Conservation (phyloP, 2,888 invertebrate genomes). For the Fragum sueziense region DNA sequence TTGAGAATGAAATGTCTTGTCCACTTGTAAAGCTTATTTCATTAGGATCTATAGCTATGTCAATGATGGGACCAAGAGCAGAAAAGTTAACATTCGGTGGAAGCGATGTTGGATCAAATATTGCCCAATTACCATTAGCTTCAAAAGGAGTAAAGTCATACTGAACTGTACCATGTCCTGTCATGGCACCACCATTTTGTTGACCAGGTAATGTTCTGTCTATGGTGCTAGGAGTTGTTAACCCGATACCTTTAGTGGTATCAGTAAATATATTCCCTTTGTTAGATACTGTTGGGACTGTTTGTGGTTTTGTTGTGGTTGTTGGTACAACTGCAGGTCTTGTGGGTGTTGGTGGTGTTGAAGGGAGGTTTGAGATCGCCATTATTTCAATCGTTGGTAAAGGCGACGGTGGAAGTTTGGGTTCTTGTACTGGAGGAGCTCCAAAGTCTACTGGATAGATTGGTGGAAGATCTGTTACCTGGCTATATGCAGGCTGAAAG, state of each 20-base stretch:
- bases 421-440: neutral
- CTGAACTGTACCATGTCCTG: slow-evolving; percentile 1
- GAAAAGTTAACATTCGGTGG: slow-evolving; percentile 46
- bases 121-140: slow-evolving; percentile 57
- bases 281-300: neutral
- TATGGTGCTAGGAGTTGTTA: too few species aligned
- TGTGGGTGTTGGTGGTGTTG: neutral
- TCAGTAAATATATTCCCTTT: too few species aligned
- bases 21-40: slow-evolving; percentile 45
- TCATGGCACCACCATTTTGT: neutral
- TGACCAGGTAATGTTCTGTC: neutral
- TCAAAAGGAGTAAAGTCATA: slow-evolving; percentile 47
- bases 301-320: neutral
- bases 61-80: slow-evolving; percentile 52
- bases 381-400: slow-evolving; percentile 14
- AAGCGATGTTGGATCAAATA: slow-evolving; percentile 54
- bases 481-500: neutral
- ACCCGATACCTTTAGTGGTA: too few species aligned
- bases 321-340: neutral
- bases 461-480: slow-evolving; percentile 6
- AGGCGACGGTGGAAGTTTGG: neutral
- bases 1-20: slow-evolving; percentile 37
- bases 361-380: neutral
- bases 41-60: slow-evolving; percentile 40
- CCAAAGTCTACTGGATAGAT: neutral